Evolutionary conservation across 1,140 invertebrate genomes (phyloP).

Genomic region (Sinella curviseta): DNA sequence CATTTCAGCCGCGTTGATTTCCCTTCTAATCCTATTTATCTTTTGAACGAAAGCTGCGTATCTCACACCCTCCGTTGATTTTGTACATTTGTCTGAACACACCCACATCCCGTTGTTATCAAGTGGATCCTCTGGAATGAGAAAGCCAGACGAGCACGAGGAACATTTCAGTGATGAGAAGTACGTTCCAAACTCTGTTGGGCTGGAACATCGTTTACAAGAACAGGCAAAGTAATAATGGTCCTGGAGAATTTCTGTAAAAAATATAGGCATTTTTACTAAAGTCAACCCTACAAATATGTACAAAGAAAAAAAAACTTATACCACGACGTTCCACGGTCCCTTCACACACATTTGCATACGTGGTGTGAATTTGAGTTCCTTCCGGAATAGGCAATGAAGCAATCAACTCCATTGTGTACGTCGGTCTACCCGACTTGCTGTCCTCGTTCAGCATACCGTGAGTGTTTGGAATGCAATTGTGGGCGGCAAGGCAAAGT

Average conservation of each 20-base stretch:
- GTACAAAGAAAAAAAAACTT: too few relatives aligned
- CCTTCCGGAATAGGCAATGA: conserved; percentile 28
- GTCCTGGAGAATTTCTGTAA: conserved; percentile 67
- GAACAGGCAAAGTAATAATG: conserved; percentile 76
- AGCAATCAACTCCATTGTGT: conserved; percentile 36
- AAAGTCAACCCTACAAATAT: too few relatives aligned
- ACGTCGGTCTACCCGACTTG: background rate
- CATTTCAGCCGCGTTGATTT: conserved; percentile 21
- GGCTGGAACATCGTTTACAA: conserved; percentile 70
- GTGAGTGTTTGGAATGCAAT: conserved; percentile 38
- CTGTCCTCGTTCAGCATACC: conserved; percentile 32
- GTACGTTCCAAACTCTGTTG: conserved; percentile 71
- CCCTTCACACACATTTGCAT: conserved; percentile 54
- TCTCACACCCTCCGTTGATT: background rate
- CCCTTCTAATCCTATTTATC: conserved; percentile 23
- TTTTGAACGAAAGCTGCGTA: conserved; percentile 10
- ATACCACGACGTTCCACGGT: conserved; percentile 65
- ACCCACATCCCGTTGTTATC: conserved; percentile 46
- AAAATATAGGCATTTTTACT: too few relatives aligned
- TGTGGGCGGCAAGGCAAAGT: conserved; percentile 36
- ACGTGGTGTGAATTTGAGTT: conserved; percentile 36
- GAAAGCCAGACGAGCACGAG: conserved; percentile 54
- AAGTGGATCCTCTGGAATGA: conserved; percentile 56
- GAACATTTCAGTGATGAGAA: conserved; percentile 72
- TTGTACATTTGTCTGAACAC: conserved; percentile 30